Base-by-base conservation (phyloP, 2,888 invertebrate species). In the Ashinkailepas kermadecensis region DNA sequence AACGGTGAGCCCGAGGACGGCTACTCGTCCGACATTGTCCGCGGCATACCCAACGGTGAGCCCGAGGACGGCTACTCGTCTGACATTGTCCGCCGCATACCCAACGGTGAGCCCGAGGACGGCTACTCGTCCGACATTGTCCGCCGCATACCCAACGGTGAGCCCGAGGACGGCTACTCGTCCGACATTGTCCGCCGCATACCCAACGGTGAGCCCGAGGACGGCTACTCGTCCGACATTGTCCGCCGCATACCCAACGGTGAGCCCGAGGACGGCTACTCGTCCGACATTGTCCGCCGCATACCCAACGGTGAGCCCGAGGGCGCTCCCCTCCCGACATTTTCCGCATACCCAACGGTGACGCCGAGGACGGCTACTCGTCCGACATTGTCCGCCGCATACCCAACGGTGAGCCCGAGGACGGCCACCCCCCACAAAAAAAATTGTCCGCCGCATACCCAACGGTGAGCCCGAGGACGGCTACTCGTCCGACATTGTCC, bases 41-140 rank as follows among this genome's bases (percentile, higher is more conserved):
- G 94, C 83, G 97, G 97, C 79, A 94, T 99, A 82, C 98, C 98
- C 62, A 87, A 87, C 82, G 97, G 95, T 0, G 59, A 59, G 82
- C 99, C 99, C 0, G 97, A 98, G 87, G 99, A 99, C 88, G 99
- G 97, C 39, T 98, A 97, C 89, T 97, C 97, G 86, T 97, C 96
- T 87, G 98, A 99, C 88, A 95, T 97, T 82, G 95, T 96, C 81
- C 91, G 94, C 83, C 97, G 97, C 79, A 94, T 99, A 82, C 98
- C 98, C 62, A 87, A 87, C 82, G 97, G 95, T 0, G 59, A 59
- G 82, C 99, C 99, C 0, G 97, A 98, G 87, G 99, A 99, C 88
- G 99, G 97, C 39, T 98, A 97, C 89, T 97, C 97, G 86, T 97
- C 96, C 87, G 98, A 99, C 88, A 95, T 97, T 82, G 95, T 96